phyloP scores from a whole-genome alignment of 1,140 invertebrate species.

The Drosophila athabasca region DNA sequence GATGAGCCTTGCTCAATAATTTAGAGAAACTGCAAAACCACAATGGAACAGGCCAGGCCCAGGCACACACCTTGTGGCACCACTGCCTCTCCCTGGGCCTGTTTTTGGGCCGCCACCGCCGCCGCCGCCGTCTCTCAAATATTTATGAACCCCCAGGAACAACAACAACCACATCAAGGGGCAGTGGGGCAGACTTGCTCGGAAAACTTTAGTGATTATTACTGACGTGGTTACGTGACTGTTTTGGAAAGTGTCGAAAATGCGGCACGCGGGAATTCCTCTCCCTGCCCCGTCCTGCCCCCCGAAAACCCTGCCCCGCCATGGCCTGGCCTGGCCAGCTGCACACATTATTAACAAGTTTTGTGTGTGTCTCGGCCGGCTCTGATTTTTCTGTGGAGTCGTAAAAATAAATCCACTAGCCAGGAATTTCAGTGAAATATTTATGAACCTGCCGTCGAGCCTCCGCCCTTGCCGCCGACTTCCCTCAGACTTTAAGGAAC shows the following conservation, averaged over 20 bases:
- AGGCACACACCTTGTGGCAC: constrained; percentile 52
- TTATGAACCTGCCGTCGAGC: constrained; percentile 23
- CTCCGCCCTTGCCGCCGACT: too few species aligned
- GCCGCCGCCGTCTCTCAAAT: constrained; percentile 51
- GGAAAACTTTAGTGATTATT: constrained; percentile 83
- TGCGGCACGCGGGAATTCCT: constrained; percentile 67
- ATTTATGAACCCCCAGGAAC: constrained; percentile 61
- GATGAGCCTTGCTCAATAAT: constrained; percentile 74
- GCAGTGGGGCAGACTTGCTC: constrained; percentile 27
- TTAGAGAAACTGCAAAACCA: constrained; percentile 70
- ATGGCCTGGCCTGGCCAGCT: neutral
- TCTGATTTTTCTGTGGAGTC: constrained; percentile 49
- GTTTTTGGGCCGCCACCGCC: constrained; percentile 31
- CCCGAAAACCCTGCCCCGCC: neutral
- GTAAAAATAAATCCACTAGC: constrained; percentile 79
- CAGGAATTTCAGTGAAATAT: constrained; percentile 59
- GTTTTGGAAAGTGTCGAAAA: constrained; percentile 83
- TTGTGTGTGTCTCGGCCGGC: constrained; percentile 42
- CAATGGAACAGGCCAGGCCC: constrained; percentile 12
- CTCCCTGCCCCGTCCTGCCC: too few species aligned
- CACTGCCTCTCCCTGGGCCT: constrained; percentile 25
- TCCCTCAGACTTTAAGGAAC: constrained; percentile 59
- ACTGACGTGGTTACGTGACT: constrained; percentile 83
- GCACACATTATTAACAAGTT: constrained; percentile 52
- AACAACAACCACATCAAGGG: constrained; percentile 16